Evolutionary conservation across 2,888 invertebrate genomes (phyloP), one percentile per base, ranked within the genome.

Genomic region (Tachina grossa): DNA sequence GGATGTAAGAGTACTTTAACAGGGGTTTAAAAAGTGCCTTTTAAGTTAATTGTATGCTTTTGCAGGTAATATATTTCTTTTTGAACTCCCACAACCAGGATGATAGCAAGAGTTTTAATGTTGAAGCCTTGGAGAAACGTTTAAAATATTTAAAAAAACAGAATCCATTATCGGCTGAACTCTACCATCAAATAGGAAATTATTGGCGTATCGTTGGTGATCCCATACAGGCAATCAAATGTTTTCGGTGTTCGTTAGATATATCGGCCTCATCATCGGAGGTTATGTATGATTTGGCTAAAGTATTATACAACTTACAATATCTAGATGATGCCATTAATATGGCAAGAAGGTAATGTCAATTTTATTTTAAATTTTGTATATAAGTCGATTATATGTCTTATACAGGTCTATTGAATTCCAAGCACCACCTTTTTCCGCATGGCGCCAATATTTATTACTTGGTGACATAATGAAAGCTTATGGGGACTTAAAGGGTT

Each of bases 361-460:
- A 75, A 10, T 43, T 53, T 39, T 39, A 16, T 8, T n/a, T n/a
- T 57, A 47, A 31, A 22, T 49, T 49, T 43, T 22, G n/a, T 57
- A 8, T 49, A 14, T 11, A 39, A 49, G 45, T 14, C n/a, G 16
- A 9, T 51, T 43, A 47, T 55, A 51, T 86, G 41, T 31, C 31
- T 31, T 2, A 31, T 31, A 31, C 51, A 90, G 90, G 74, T 97
- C 97, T 14, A 94, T 98, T 55, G 97, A 97, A 90, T 95, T 97
- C 81, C 97, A 97, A 91, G 95, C 97, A 43, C 96, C 96, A 0
- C 97, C 97, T 90, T 96, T 96, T 90, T 96, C 96, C 90, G 96
- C 97, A 2, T 97, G 97, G 97, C 96, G 97, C 90, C 97, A 97
- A 92, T 97, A 97, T 93, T 97, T 97, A 92, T 97, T 97, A 9